Evolutionary conservation across 2,888 invertebrate genomes (phyloP).

Genomic region (Ophion obscuratus): DNA sequence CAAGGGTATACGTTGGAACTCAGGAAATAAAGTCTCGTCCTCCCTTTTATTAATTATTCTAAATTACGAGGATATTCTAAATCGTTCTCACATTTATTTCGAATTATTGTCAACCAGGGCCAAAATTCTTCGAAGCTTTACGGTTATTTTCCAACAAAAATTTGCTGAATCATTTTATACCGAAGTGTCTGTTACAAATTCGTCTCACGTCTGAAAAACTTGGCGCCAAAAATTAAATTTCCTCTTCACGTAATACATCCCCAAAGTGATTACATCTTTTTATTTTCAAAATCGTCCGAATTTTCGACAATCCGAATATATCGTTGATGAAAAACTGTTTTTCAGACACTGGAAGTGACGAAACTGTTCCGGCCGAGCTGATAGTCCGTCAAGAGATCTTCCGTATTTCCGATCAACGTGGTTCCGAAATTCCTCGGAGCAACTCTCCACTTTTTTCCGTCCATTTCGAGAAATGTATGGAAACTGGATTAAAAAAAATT

Average conservation of each 20-base stretch:
- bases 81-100: too few relatives aligned
- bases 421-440: background rate
- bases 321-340: background rate
- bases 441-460: background rate
- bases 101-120: too few relatives aligned
- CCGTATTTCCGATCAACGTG: background rate
- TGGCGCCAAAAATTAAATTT: background rate
- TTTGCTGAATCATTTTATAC: too few relatives aligned
- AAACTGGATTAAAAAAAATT: background rate
- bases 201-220: background rate
- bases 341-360: conserved; percentile 68
- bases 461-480: background rate
- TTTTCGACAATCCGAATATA: background rate
- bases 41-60: too few relatives aligned
- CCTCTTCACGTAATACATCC: background rate
- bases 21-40: too few relatives aligned
- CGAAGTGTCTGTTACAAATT: background rate
- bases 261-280: background rate
- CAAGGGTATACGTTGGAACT: too few relatives aligned
- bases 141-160: too few relatives aligned
- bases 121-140: too few relatives aligned
- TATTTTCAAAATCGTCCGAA: background rate
- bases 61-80: too few relatives aligned
- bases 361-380: background rate
- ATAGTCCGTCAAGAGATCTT: background rate